Evolutionary conservation across 2,888 invertebrate genomes (phyloP).

Genomic region (Nycteola revayana): DNA sequence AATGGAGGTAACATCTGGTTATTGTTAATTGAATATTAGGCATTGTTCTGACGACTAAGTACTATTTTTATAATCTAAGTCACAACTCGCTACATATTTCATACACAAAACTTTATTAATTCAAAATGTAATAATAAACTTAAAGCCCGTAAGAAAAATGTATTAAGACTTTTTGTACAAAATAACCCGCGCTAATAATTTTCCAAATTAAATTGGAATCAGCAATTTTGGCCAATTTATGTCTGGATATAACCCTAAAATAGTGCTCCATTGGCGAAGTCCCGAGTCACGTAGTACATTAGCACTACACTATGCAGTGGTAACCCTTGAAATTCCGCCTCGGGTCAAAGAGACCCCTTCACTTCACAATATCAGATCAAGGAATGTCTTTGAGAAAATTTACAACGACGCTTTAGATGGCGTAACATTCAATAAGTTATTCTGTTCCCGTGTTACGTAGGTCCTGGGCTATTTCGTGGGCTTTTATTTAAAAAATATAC

Average conservation of each 20-base stretch:
- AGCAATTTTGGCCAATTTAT: constrained; percentile 35
- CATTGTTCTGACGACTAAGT: too few relatives aligned
- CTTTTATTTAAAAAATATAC: too few relatives aligned
- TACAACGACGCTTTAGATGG: constrained; percentile 37
- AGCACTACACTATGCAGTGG: constrained; percentile 53
- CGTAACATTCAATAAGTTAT: constrained; percentile 31
- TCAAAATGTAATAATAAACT: too few relatives aligned
- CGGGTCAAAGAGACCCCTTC: constrained; percentile 52
- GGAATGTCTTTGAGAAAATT: constrained; percentile 46
- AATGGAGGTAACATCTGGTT: too few relatives aligned
- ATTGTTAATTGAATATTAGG: too few relatives aligned
- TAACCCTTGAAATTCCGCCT: constrained; percentile 43
- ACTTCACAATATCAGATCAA: constrained; percentile 50
- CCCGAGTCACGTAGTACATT: constrained; percentile 56
- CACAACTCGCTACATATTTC: too few relatives aligned
- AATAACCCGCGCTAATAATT: constrained; percentile 13
- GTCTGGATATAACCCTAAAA: constrained; percentile 34
- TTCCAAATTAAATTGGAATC: constrained; percentile 35
- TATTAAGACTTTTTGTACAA: too few relatives aligned
- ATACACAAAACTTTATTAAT: too few relatives aligned
- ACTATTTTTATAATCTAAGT: too few relatives aligned
- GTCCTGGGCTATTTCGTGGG: too few relatives aligned
- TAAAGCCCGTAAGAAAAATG: too few relatives aligned
- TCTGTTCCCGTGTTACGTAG: constrained; percentile 4
- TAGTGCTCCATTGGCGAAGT: constrained; percentile 32